Base-by-base conservation (phyloP, 2,113 vertebrate genomes). In the Arizona elegans region DNA sequence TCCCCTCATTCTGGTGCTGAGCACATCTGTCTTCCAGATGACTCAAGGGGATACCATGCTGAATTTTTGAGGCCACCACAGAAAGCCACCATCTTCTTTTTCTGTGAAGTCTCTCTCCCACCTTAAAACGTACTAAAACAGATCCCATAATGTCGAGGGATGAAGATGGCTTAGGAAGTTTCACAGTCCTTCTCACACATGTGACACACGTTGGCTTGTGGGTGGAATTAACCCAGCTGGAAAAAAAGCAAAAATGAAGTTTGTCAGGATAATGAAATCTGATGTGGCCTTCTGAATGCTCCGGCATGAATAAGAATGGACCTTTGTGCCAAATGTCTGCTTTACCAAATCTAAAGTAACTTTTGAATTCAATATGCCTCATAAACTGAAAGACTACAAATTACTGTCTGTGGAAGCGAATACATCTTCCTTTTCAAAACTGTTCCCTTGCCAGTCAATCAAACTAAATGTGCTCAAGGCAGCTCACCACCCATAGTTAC, bases 201-300 rank as follows among this genome's bases (percentile, higher is more conserved):
- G 43, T 94, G 96, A 95, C 95, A 96, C 86, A 11, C 92, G 88
- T 93, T 95, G 94, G 92, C 96, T 95, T 38, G 85, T 81, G 95
- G 96, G 95, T 93, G 95, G 95, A 93, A 97, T 97, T 97, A 95
- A 93, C 95, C 91, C 93, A 85, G 93, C 0, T 23, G 0, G 23
- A 29, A 94, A 96, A 94, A 92, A 90, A 81, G 17, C 33, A 81
- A 38, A 33, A 81, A 81, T 19, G 15, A 38, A 81, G 91, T 96
- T 96, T 93, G 95, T 95, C 95, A 97, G 90, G 70, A 92, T 97
- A 97, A 97, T 96, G 97, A 96, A 96, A 97, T 96, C 95, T 96
- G 96, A 97, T 97, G 92, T 95, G 95, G 95, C 94, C 94, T 88
- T 95, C 93, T 92, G 92, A 93, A 89, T 92, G 93, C 95, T 86